Evolutionary conservation across 1,140 invertebrate species (phyloP), one percentile per base, ranked within the genome.

Genomic region (Chionoecetes opilio): DNA sequence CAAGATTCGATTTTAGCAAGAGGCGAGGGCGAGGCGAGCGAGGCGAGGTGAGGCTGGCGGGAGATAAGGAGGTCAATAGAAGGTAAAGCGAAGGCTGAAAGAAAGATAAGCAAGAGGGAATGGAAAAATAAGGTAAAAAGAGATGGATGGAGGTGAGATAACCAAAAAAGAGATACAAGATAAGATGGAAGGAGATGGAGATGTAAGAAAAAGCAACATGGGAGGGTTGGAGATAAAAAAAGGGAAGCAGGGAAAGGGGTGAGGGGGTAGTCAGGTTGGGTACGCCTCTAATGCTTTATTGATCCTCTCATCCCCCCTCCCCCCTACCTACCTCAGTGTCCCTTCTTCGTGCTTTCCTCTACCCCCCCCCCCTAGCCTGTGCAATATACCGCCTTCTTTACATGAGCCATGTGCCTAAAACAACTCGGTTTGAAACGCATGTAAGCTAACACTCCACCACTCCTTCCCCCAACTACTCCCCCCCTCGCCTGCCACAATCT

Each of bases 241-340:
- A 31, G 29, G 86, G 38, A 41, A 32, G 86, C 34, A 34, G 38
- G 32, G 29, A 31, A 32, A 31, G 21, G 32, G 14, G 86, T 9
- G 31, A 35, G 32, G 34, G 29, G 32, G 0, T 14, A 1, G 38
- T 3, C 34, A 9, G 38, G 38, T 37, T 35, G 63, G 63, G 26
- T 75, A 75, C 26, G 63, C 63, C 63, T 75, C 63, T 75, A 75
- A 75, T 75, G 63, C 63, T 75, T 17, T 75, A 75, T 75, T 75
- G 63, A 75, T 75, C 63, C n/a, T 75, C 26, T n/a, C 63, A 8
- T n/a, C 63, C 63, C n/a, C 63, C 63, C n/a, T 75, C 63, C 63
- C 26, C 63, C 63, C 46, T 3, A 2, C 46, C 46, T n/a, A n/a
- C n/a, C 46, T 53, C 46, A 53, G 46, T 75, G 26, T 75, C 63